Evolutionary conservation across 2,888 invertebrate genomes (phyloP).

Genomic region (Charanyca ferruginea): DNA sequence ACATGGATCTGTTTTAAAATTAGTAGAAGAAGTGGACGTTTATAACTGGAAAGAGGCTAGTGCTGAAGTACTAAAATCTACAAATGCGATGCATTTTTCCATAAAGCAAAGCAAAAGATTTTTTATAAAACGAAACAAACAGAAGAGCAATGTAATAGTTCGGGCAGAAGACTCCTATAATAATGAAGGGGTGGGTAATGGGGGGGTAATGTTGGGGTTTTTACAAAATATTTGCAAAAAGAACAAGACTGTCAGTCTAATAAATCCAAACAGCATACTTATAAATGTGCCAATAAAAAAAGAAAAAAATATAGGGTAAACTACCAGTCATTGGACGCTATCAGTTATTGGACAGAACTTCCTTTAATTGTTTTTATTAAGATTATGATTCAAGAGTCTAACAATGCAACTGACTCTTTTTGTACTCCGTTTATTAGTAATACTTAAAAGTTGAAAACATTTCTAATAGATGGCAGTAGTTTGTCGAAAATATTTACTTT

Average conservation of each 20-base stretch:
- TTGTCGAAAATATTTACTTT: no score
- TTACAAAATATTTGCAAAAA: conserved; percentile 12
- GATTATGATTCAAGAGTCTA: no score
- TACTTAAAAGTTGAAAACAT: no score
- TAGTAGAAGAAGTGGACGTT: not conserved
- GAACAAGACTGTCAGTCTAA: conserved; percentile 7
- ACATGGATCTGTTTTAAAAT: not conserved
- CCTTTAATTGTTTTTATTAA: no score
- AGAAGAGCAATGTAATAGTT: conserved; percentile 7
- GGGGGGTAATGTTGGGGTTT: no score
- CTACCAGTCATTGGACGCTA: no score
- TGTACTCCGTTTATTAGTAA: no score
- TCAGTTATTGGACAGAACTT: no score
- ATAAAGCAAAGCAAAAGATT: conserved; percentile 2
- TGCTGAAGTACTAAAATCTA: conserved; percentile 4
- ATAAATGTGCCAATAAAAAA: conserved; percentile 2
- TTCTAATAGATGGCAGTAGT: no score
- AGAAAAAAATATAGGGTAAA: no score
- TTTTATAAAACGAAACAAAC: not conserved
- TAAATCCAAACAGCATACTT: not conserved
- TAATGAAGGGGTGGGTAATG: no score
- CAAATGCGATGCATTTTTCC: conserved; percentile 2
- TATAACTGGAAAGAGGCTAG: conserved; percentile 5
- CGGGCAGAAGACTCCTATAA: conserved; percentile 3
- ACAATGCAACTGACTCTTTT: no score